A percentile compares a stretch with the other conserved stretches of the same genome.
These are phyloP conservation scores for Lethenteron camtschaticum DNA, from an alignment of 2,113 vertebrate species.

Conservation along the genomic window DNA sequence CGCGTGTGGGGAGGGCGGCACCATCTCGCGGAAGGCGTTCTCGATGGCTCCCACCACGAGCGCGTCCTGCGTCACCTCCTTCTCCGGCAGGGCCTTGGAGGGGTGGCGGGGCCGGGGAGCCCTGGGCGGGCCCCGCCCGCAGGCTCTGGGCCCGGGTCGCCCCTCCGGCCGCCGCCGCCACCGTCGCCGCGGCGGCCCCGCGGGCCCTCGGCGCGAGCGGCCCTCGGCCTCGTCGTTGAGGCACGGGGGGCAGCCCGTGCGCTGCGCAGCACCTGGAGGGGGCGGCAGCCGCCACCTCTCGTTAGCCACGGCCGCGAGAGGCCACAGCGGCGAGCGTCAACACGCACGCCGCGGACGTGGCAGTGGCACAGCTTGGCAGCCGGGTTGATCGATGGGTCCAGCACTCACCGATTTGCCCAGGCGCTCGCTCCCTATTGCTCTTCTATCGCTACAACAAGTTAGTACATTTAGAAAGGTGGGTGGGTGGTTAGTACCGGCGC, in stretches of 20 bases:
- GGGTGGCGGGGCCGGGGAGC: constrained; percentile 59
- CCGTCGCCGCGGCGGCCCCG: constrained; percentile 59
- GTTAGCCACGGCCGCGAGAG: too few relatives aligned
- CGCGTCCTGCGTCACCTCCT: constrained; percentile 77
- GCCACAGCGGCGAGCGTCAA: too few relatives aligned
- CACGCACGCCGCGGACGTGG: too few relatives aligned
- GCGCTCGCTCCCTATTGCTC: too few relatives aligned
- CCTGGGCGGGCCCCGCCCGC: constrained; percentile 45
- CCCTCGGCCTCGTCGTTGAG: constrained; percentile 61
- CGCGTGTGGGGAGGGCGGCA: constrained; percentile 13
- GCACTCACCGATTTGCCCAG: too few relatives aligned
- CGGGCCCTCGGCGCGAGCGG: constrained; percentile 48
- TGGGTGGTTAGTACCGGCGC: too few relatives aligned
- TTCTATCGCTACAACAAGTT: too few relatives aligned
- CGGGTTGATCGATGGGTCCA: too few relatives aligned
- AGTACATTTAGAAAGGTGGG: too few relatives aligned
- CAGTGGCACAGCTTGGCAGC: too few relatives aligned
- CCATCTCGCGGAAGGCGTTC: constrained; percentile 92
- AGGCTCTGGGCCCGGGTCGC: constrained; percentile 41
- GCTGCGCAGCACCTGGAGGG: constrained; percentile 32
- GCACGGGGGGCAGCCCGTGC: constrained; percentile 37
- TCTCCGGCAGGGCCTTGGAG: constrained; percentile 70
- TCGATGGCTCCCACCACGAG: constrained; percentile 79
- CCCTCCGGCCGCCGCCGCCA: constrained; percentile 49
- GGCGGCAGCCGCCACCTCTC: too few relatives aligned